phyloP scores from a whole-genome alignment of 2,797 vertebrate species.

The Paratrypauchen microcephalus region DNA sequence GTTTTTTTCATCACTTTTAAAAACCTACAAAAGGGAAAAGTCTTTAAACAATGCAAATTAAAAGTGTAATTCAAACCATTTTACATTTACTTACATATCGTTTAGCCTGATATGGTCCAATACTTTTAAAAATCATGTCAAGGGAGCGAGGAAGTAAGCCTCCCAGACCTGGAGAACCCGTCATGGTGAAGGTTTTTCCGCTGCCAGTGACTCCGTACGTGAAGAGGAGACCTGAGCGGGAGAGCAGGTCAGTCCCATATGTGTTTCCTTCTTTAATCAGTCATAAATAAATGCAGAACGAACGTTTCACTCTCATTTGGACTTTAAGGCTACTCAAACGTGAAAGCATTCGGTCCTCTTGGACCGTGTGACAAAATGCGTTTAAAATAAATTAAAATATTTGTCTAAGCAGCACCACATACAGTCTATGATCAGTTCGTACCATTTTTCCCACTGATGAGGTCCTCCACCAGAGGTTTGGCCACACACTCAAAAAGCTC shows the following conservation, averaged over 20 bases:
- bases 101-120: conserved; percentile 90
- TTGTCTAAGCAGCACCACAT: too few relatives aligned
- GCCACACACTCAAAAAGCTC: conserved; percentile 90
- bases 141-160: conserved; percentile 92
- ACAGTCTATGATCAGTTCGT: conserved; percentile 20
- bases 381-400: too few relatives aligned
- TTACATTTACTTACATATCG: conserved; percentile 83
- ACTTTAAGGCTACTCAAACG: too few relatives aligned
- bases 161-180: conserved; percentile 89
- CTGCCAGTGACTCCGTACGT: conserved; percentile 96
- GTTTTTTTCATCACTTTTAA: conserved; percentile 94
- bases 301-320: too few relatives aligned
- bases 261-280: too few relatives aligned
- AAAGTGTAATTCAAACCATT: neutral
- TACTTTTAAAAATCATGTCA: conserved; percentile 96
- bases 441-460: conserved; percentile 94
- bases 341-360: too few relatives aligned
- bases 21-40: conserved; percentile 77
- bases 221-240: conserved; percentile 88
- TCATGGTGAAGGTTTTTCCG: conserved; percentile 96
- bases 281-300: too few relatives aligned
- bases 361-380: too few relatives aligned
- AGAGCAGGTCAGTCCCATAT: neutral
- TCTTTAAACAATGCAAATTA: neutral
- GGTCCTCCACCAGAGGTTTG: conserved; percentile 89